Evolutionary conservation across 2,888 invertebrate genomes (phyloP), one percentile per base, ranked within the genome.

Genomic region (Heliconius sara): DNA sequence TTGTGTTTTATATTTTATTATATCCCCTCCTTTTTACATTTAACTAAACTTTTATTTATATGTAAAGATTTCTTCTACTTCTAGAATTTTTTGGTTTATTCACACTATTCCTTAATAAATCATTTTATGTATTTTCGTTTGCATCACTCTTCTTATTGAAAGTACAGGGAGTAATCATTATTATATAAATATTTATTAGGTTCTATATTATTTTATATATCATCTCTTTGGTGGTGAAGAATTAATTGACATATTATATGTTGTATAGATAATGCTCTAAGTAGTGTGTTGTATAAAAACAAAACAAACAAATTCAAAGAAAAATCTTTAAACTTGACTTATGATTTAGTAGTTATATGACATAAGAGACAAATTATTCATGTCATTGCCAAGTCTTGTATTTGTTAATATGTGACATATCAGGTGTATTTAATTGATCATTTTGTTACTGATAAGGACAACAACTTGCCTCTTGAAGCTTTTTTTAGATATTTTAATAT

Each of bases 21-120:
- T 72, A 22, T 63, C 74, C 43, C 63, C 68, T 25, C 72, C 73
- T 52, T 52, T 19, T 52, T 73, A 71, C 47, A 71, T 72, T 77
- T 22, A 63, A 81, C 74, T 81, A 76, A 76, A 68, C 68, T 80
- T 67, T 79, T 70, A 34, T 66, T 52, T 34, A 34, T 27, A 74
- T 9, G 66, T 66, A 72, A 34, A 79, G 75, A 75, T 82, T 83
- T 84, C 83, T 81, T 84, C 81, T 84, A 82, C 83, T 83, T 68
- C 12, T 68, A 70, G 25, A 70, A 25, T 70, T 70, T 83, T 78
- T 71, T 76, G 68, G 75, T 84, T 84, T 83, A 77, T 81, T 84
- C 80, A 80, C 81, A 81, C 79, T 82, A 84, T 79, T 83, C 83
- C 83, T 76, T 77, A 76, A 76, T 76, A 78, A 78, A 67, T 34